Evolutionary conservation across 2,797 vertebrate species (phyloP).

Genomic region (Aplochiton taeniatus): DNA sequence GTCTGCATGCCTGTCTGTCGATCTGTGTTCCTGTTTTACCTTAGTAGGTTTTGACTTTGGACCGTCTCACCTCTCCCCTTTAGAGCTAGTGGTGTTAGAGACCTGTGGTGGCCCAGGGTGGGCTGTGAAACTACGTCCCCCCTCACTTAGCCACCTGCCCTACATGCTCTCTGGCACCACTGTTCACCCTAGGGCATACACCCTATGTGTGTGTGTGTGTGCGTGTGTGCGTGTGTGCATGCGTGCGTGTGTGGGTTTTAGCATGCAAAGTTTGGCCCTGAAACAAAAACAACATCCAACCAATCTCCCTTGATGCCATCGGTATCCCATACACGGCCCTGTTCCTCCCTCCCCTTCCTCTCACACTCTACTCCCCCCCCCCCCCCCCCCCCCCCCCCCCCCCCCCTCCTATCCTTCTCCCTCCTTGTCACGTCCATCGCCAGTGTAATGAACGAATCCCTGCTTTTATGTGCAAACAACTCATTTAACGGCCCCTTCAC

Average conservation of each 20-base stretch:
- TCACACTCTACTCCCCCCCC: neutral
- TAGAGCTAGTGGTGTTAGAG: too few relatives aligned
- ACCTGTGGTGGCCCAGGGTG: too few relatives aligned
- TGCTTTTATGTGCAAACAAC: constrained; percentile 25
- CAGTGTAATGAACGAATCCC: constrained; percentile 35
- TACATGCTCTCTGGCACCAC: too few relatives aligned
- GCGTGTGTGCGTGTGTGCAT: constrained; percentile 30
- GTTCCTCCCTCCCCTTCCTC: neutral
- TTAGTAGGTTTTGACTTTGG: too few relatives aligned
- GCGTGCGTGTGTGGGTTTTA: neutral
- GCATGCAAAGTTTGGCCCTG: constrained; percentile 3
- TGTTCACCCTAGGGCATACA: too few relatives aligned
- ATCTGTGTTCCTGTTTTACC: too few relatives aligned
- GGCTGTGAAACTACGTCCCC: too few relatives aligned
- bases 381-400: neutral
- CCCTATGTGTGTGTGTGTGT: constrained; percentile 38
- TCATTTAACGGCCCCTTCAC: constrained; percentile 30
- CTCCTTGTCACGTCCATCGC: constrained; percentile 19
- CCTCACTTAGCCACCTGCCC: too few relatives aligned
- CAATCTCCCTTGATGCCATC: too few relatives aligned
- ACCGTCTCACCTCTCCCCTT: too few relatives aligned
- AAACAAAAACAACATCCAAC: constrained; percentile 7
- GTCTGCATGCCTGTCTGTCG: too few relatives aligned
- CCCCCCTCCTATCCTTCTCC: neutral
- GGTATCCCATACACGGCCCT: too few relatives aligned